A percentile compares a stretch with the other conserved stretches of the same genome.
Evolutionary conservation across 37 sponge, comb jelly and placozoan genomes (phyloP).

Genomic region (Geodia barretti): DNA sequence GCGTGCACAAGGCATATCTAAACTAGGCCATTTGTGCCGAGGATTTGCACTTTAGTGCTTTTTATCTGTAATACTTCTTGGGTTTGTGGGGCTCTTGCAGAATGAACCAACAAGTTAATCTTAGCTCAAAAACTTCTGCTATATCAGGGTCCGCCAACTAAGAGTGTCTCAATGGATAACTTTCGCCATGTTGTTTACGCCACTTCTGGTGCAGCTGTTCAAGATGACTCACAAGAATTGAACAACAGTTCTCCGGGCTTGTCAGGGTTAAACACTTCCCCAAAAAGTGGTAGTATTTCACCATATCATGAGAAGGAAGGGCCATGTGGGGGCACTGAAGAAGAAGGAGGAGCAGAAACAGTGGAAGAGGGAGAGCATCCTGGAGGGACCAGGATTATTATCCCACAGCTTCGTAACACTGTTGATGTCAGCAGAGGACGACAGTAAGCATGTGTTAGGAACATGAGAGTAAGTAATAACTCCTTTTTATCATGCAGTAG

Average conservation of each 20-base stretch:
- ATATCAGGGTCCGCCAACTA: background rate
- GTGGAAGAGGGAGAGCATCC: background rate
- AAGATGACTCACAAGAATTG: no score
- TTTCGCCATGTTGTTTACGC: background rate
- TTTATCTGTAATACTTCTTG: no score
- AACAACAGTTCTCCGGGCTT: constrained; percentile 4
- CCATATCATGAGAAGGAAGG: constrained; percentile 7
- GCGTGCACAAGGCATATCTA: no score
- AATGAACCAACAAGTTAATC: background rate
- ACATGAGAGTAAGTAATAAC: no score
- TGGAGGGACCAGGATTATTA: no score
- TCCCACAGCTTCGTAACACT: background rate
- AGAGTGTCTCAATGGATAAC: background rate
- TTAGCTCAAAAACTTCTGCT: background rate
- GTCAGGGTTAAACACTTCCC: constrained; percentile 20
- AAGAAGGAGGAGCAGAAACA: background rate
- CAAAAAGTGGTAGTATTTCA: background rate
- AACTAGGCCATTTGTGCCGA: no score
- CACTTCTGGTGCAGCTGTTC: background rate
- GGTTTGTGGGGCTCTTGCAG: no score
- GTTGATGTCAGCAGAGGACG: background rate
- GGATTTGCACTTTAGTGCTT: no score
- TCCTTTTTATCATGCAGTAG: no score
- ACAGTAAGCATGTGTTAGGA: no score
- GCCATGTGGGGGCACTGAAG: no score